Evolutionary conservation across 2,888 invertebrate species (phyloP), one percentile per base, ranked within the genome.

Genomic region (Acanthopleura granulata): DNA sequence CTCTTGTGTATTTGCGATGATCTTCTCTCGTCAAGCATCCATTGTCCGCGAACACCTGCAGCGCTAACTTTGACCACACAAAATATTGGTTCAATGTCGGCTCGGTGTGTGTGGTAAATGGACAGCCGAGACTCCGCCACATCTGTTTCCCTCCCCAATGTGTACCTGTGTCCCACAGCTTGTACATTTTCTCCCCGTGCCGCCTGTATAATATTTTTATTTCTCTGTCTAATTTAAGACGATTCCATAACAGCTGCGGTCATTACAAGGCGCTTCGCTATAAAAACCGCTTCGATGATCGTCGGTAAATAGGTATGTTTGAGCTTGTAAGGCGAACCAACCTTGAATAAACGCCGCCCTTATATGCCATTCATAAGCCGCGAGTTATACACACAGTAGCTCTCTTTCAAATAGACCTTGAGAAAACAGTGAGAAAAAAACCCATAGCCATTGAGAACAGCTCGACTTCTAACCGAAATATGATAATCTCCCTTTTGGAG

Each of bases 21-120:
- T 66, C 66, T 66, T 27, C 25, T 25, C 57, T 66, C 66, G 66
- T 66, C 27, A 27, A 66, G 66, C 16, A 27, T 25, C 16, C 25
- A 66, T 66, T 66, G 66, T 66, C 14, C 22, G 18, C 25, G 15
- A 27, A 66, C 66, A 66, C 66, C 66, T 66, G 66, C 66, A 66
- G 66, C 22, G 29, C 16, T 27, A 1, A 66, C 22, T 66, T 27
- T 66, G 66, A 27, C 66, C 66, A 66, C 66, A 66, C 66, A 66
- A 27, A 66, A 66, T 66, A 66, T 66, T 66, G 66, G 66, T 25
- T 27, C 25, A 22, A 22, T 66, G 22, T 66, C 6, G 29, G 16
- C 9, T 22, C 27, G 66, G 25, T 66, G 25, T 66, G 57, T 27
- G 66, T 27, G 29, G 22, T 66, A 66, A 66, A 66, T 66, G 29